Conservation (phyloP, 2,797 vertebrate genomes). For the Micropoecilia bifurca region DNA sequence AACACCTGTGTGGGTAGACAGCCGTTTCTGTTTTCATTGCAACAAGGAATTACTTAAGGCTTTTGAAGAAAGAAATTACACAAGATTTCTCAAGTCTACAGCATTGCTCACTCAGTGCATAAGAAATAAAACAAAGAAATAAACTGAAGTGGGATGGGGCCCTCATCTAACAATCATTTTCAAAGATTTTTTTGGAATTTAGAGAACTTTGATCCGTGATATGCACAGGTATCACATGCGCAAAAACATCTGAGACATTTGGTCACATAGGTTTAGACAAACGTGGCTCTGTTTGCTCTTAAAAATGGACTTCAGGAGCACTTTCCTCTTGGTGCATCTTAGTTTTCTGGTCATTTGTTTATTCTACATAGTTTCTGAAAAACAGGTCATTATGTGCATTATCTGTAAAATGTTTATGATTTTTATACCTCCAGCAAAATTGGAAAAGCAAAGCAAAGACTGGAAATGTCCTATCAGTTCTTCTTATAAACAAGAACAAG, state of each 20-base stretch:
- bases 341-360: not conserved
- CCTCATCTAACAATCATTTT: conserved; percentile 44
- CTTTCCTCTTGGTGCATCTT: not conserved
- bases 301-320: conserved; percentile 6
- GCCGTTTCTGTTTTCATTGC: conserved; percentile 14
- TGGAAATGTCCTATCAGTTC: not conserved
- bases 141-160: conserved; percentile 14
- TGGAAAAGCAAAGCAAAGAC: not conserved
- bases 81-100: conserved; percentile 8
- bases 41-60: conserved; percentile 9
- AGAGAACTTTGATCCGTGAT: conserved; percentile 12
- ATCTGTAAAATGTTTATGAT: not conserved
- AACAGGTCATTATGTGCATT: not conserved
- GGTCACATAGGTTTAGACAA: conserved; percentile 37
- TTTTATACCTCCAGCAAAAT: not conserved
- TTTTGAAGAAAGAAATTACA: conserved; percentile 7
- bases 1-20: conserved; percentile 26
- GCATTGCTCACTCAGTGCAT: conserved; percentile 6
- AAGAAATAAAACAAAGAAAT: conserved; percentile 7
- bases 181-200: conserved; percentile 27
- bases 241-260: conserved; percentile 21
- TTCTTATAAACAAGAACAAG: not conserved
- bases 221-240: conserved; percentile 25
- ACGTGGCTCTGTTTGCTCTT: conserved; percentile 36
- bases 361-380: not conserved